Base-by-base conservation (phyloP, 2,113 vertebrate genomes). In the Toxotes chatareus region DNA sequence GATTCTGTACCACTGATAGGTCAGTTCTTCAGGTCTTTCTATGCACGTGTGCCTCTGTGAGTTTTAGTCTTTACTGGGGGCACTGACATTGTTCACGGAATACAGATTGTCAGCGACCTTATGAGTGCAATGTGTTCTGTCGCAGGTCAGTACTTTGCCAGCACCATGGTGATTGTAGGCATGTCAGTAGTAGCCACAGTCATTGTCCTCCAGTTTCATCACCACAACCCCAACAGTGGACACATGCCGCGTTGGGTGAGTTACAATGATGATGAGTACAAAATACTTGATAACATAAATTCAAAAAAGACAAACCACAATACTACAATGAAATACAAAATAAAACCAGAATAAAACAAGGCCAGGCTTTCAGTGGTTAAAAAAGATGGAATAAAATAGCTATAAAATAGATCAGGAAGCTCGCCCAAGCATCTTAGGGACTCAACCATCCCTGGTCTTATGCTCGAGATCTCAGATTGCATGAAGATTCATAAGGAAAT, bases 151-250 rank as follows among this genome's bases (percentile, higher is more conserved):
- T 96, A 96, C 80, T 96, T 96, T 74, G 96, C 94, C 72, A 96
- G 94, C 81, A 96, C 94, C 80, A 96, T 96, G 96, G 94, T 95
- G 85, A 96, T 96, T 53, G 96, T 96, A 1, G 95, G 94, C n/a
- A 94, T 96, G 93, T 96, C 96, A 0, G 96, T 96, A 4, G 94
- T 96, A 23, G 95, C 95, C 34, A 96, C 96, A 0, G 95, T 96
- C 77, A 89, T 96, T 0, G 96, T 96, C 32, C 94, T 96, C 11
- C 94, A 95, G 88, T 96, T 95, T 83, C 95, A 96, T 88, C 96
- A 96, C 80, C 96, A 95, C 70, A 94, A 92, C 82, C 95, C 95
- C 2, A 90, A 94, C 34, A 93, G 87, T 44, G 95, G 94, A 23
- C 86, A 80, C 36, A 96, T 96, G 91, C 96, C 96, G 3, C 94